phyloP scores from a whole-genome alignment of 2,113 vertebrate species.

The Brachyhypopomus occidentalis region DNA sequence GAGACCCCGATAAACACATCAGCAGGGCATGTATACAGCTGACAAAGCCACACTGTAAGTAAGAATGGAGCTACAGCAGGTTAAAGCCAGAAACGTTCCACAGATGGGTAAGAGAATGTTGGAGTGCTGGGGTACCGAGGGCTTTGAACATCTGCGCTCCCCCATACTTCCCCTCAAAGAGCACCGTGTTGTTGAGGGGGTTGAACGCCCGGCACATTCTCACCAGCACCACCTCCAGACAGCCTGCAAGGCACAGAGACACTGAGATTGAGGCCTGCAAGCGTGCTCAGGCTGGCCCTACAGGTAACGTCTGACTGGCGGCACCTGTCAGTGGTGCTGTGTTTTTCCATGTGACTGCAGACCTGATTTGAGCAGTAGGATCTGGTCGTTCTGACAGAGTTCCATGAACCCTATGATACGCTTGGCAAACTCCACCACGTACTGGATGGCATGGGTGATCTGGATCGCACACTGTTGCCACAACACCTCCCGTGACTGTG shows the following conservation, averaged over 20 bases:
- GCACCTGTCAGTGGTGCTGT: too few species aligned
- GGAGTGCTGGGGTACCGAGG: slow-evolving; percentile 79
- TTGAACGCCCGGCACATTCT: slow-evolving; percentile 99
- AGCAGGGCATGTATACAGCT: too few species aligned
- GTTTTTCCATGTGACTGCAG: slow-evolving; percentile 50
- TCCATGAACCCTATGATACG: slow-evolving; percentile 99
- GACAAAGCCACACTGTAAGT: too few species aligned
- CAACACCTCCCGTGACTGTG: slow-evolving; percentile 90
- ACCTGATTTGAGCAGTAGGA: slow-evolving; percentile 99
- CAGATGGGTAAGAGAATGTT: not conserved
- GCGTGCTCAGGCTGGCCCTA: too few species aligned
- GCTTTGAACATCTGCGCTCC: slow-evolving; percentile 99
- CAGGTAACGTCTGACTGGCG: too few species aligned
- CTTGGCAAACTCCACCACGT: slow-evolving; percentile 98
- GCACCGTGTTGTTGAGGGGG: slow-evolving; percentile 98
- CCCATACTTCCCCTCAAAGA: slow-evolving; percentile 99
- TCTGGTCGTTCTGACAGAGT: slow-evolving; percentile 99
- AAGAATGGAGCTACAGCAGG: slow-evolving; percentile 2
- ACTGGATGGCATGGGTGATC: slow-evolving; percentile 98
- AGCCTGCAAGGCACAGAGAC: slow-evolving; percentile 75
- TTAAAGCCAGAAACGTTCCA: not conserved
- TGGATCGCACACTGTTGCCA: slow-evolving; percentile 99
- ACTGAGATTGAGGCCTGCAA: not conserved
- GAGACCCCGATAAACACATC: too few species aligned
- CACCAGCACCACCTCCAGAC: slow-evolving; percentile 97